Evolutionary conservation across 2,888 invertebrate genomes (phyloP).

Genomic region (Yponomeuta plumbellus): DNA sequence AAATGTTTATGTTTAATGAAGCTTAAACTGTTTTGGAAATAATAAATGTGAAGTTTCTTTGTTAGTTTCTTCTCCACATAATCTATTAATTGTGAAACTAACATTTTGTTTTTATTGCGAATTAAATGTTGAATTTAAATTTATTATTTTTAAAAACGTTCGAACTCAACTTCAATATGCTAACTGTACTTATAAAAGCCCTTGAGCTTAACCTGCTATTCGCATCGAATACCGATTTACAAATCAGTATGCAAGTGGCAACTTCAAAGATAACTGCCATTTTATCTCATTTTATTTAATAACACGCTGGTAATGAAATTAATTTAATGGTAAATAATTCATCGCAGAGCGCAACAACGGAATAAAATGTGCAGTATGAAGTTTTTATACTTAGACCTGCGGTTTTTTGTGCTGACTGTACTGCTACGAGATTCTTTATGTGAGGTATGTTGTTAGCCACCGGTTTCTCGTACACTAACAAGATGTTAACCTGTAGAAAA

Average conservation of each 20-base stretch:
- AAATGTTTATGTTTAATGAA: no score
- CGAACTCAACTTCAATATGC: neutral
- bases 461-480: no score
- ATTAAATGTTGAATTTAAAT: no score
- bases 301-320: neutral
- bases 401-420: slow-evolving; percentile 1
- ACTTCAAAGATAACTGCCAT: neutral
- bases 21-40: no score
- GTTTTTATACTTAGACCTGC: neutral
- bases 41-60: no score
- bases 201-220: slow-evolving; percentile 12
- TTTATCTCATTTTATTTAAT: neutral
- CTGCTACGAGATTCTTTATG: neutral
- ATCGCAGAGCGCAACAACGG: neutral
- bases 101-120: no score
- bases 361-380: neutral
- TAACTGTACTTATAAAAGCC: slow-evolving; percentile 7
- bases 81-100: no score
- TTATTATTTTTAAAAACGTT: neutral
- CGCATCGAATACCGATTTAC: neutral
- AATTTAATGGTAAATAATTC: slow-evolving; percentile 4
- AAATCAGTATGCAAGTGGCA: slow-evolving; percentile 7
- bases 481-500: no score
- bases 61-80: no score
- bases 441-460: slow-evolving; percentile 1